A percentile compares a stretch with the other conserved stretches of the same genome.
Evolutionary conservation across 2,113 vertebrate genomes (phyloP).

Genomic region (Trachemys scripta): DNA sequence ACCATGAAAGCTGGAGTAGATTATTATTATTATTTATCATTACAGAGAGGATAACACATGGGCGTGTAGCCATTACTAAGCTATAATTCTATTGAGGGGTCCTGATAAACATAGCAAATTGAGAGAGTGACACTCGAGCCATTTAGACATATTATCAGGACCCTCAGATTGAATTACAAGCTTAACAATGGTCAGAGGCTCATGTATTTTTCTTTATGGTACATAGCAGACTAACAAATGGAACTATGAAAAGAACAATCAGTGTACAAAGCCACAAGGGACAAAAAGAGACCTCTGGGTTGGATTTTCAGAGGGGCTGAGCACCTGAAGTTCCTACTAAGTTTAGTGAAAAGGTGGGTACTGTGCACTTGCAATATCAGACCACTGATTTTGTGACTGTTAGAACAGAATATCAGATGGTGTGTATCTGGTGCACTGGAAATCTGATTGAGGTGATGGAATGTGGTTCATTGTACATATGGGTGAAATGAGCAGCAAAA

Average conservation of each 20-base stretch:
- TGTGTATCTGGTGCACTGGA: background rate
- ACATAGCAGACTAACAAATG: background rate
- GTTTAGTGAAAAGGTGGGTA: background rate
- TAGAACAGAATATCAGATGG: background rate
- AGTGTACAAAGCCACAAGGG: background rate
- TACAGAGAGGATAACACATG: background rate
- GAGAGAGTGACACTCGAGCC: conserved; percentile 12
- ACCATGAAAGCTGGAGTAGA: background rate
- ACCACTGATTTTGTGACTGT: background rate
- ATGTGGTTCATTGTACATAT: background rate
- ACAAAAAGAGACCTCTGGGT: background rate
- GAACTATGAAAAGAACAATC: background rate
- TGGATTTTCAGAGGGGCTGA: background rate
- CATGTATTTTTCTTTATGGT: conserved; percentile 4
- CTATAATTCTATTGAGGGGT: conserved; percentile 2
- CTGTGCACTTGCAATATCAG: background rate
- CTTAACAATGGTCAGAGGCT: background rate
- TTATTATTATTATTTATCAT: background rate
- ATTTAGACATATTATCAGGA: background rate
- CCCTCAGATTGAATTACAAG: background rate
- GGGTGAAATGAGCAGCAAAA: background rate
- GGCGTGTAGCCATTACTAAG: background rate
- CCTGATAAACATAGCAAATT: background rate
- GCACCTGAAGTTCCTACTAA: background rate
- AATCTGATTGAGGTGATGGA: fast-evolving